These are phyloP conservation scores for Bos javanicus DNA, from an alignment of 2,113 vertebrate species.

Conservation along the genomic window DNA sequence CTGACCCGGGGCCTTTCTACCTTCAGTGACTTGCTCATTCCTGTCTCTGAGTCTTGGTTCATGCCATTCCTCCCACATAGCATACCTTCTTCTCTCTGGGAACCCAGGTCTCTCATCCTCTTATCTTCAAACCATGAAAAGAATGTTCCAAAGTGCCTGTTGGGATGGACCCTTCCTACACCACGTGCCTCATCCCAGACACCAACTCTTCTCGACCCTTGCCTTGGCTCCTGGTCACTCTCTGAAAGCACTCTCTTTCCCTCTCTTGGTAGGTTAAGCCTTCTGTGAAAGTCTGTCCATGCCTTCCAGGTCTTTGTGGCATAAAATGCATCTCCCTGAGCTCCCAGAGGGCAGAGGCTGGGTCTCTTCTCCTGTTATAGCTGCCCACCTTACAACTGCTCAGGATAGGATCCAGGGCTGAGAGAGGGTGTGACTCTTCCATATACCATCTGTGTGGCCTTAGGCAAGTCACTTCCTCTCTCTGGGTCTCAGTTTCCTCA, in stretches of 20 bases:
- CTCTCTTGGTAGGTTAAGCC: not conserved
- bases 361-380: not conserved
- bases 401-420: not conserved
- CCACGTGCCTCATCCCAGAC: not conserved
- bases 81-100: conserved; percentile 15
- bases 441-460: not conserved
- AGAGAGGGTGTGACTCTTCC: not conserved
- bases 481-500: conserved; percentile 56
- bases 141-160: not conserved
- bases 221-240: not conserved
- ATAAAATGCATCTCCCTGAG: not conserved
- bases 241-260: not conserved
- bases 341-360: not conserved
- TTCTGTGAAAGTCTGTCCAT: not conserved
- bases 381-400: not conserved
- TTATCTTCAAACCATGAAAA: conserved; percentile 25
- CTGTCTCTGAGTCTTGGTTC: not conserved
- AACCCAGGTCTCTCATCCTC: conserved; percentile 29
- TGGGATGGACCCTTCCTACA: not conserved
- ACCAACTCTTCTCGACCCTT: not conserved
- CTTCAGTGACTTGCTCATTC: not conserved
- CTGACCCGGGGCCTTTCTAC: not conserved
- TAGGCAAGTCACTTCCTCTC: conserved; percentile 47
- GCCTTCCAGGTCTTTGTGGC: not conserved
- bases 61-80: conserved; percentile 52